Evolutionary conservation across 2,113 vertebrate genomes (phyloP).

Genomic region (Lutjanus erythropterus): DNA sequence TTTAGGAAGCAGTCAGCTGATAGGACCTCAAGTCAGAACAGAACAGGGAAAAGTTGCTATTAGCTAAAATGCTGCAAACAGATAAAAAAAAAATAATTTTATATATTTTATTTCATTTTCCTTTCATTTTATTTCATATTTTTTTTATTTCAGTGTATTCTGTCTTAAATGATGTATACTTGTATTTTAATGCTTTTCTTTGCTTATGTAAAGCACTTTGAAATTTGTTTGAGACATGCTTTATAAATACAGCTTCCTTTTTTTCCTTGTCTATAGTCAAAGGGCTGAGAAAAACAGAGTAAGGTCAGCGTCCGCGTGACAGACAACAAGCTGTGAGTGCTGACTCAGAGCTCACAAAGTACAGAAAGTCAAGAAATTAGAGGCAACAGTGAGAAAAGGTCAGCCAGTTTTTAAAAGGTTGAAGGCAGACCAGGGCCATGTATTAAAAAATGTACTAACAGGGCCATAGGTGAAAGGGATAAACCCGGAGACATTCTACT

Average conservation of each 20-base stretch:
- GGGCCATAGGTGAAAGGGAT: background rate
- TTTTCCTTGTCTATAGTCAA: background rate
- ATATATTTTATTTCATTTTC: background rate
- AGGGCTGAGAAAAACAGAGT: conserved; percentile 18
- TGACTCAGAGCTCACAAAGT: conserved; percentile 30
- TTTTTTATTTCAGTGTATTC: too few species aligned
- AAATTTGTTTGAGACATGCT: background rate
- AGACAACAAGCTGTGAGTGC: conserved; percentile 15
- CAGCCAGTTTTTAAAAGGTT: conserved; percentile 21
- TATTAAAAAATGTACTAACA: background rate
- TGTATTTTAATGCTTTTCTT: background rate
- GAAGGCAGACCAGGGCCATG: conserved; percentile 8
- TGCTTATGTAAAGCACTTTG: background rate
- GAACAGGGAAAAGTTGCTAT: too few species aligned
- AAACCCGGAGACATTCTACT: background rate
- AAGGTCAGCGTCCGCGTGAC: conserved; percentile 45
- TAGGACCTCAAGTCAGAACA: background rate
- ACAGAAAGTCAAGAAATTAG: conserved; percentile 19
- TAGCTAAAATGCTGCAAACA: too few species aligned
- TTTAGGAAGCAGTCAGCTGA: background rate
- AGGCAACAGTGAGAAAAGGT: conserved; percentile 13
- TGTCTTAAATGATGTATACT: too few species aligned
- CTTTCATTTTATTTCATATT: background rate
- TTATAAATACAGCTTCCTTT: background rate
- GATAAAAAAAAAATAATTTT: background rate